Base-by-base conservation (phyloP, 2,113 vertebrate species). In the Brienomyrus longianalis region DNA sequence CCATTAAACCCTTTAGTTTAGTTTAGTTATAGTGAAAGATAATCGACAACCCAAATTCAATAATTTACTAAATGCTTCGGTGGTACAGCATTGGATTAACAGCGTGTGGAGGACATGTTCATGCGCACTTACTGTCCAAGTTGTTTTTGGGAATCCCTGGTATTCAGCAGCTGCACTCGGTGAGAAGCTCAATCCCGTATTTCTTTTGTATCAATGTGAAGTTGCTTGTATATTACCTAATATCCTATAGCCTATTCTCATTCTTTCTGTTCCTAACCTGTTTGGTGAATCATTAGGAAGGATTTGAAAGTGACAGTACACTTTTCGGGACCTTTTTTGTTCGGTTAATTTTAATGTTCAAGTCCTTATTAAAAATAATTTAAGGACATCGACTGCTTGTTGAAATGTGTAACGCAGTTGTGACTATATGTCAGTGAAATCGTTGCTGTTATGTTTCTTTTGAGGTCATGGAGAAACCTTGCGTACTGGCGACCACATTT, bases 381-480 rank as follows among this genome's bases (percentile, higher is more conserved):
- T 86, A 19, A 45, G 15, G 19, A 86, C 19, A 3, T 50, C 23
- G 19, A 23, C 21, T 51, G 83, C 21, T 27, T n/a, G n/a, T 86
- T 50, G 19, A 83, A 83, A 45, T 86, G 7, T 86, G 45, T 85
- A 50, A n/a, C 45, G 19, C 8, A 13, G 3, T 50, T 86, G n/a
- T 70, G 62, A 27, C 43, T 8, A 86, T 50, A n/a, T 83, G 48
- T 83, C 8, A 52, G 35, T 83, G 56, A 23, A 52, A 19, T 89
- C 3, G 5, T 89, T 70, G 50, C 62, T 48, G n/a, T 9, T 47
- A 21, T 48, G 10, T 51, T 88, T 31, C 13, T 50, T 84, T 89
- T 77, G 15, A 85, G 89, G 51, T 54, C 31, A 95, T 94, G 95
- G 94, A 93, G 91, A 92, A 94, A 50, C 96, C 95, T 0, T 92